These are phyloP conservation scores for Neoarius graeffei DNA, from an alignment of 2,113 vertebrate genomes.

Conservation along the genomic window DNA sequence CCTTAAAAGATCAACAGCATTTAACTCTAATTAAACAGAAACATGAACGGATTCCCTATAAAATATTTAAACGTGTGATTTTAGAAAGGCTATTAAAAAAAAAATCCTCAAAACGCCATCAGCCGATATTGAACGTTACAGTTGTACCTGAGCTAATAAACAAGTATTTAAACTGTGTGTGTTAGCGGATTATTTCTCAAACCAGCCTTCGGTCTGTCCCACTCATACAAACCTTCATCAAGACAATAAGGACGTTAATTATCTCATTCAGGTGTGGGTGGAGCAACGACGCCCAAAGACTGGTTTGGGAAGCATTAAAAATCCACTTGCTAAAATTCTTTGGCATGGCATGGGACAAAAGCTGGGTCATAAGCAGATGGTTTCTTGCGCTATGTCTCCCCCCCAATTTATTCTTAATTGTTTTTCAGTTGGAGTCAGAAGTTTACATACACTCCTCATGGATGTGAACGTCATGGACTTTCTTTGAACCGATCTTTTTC, in stretches of 20 bases:
- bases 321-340: background rate
- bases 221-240: background rate
- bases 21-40: slow-evolving; percentile 1
- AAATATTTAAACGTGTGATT: background rate
- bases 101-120: background rate
- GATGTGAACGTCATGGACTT: too few species aligned
- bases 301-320: background rate
- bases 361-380: background rate
- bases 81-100: background rate
- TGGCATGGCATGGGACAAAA: background rate
- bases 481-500: too few species aligned
- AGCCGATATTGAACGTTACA: background rate
- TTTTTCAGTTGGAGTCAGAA: too few species aligned
- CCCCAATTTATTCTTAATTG: too few species aligned
- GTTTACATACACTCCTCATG: too few species aligned
- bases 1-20: background rate
- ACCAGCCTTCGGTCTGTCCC: background rate
- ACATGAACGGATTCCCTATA: too few species aligned
- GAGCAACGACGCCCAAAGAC: background rate
- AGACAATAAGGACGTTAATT: background rate
- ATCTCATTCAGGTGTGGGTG: background rate
- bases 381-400: background rate
- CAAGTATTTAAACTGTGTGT: background rate
- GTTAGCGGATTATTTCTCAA: background rate
- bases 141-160: background rate